Percentiles rank a stretch among this genome's conserved stretches.
Conservation (phyloP, 1,140 invertebrate genomes). For the Rhagoletis pomonella region DNA sequence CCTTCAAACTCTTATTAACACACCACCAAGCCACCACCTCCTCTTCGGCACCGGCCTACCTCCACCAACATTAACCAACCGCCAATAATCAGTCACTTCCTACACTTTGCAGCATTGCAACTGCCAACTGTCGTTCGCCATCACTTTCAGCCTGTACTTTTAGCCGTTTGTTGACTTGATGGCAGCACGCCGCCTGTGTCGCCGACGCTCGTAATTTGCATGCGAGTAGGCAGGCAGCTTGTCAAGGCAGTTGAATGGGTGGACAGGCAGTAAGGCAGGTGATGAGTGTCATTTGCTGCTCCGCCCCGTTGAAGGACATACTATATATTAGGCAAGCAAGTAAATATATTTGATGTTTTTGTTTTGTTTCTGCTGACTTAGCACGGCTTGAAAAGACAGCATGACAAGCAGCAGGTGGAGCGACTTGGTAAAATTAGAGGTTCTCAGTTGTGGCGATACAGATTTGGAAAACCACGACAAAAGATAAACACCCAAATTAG, state of each 20-base stretch:
- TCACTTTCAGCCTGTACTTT: background rate
- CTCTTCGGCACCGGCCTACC: background rate
- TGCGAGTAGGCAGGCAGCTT: background rate
- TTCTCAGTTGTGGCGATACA: too few species aligned
- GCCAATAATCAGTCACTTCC: background rate
- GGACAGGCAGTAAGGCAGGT: background rate
- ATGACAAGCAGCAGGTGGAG: too few species aligned
- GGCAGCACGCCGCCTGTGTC: background rate
- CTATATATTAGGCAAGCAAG: background rate
- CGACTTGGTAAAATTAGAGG: too few species aligned
- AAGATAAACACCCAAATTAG: too few species aligned
- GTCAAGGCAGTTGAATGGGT: slow-evolving; percentile 14
- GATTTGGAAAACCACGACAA: too few species aligned
- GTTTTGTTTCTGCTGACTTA: too few species aligned
- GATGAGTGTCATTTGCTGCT: background rate
- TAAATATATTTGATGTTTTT: background rate
- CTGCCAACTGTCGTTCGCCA: background rate
- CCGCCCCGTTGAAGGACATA: background rate
- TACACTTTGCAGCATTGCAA: slow-evolving; percentile 19
- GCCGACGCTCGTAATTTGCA: slow-evolving; percentile 5
- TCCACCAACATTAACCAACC: background rate
- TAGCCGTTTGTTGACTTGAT: background rate
- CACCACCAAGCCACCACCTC: background rate
- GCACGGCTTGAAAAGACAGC: too few species aligned
- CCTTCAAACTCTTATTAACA: background rate